phyloP scores from a whole-genome alignment of 2,888 invertebrate species.

The Geotrupes spiniger region DNA sequence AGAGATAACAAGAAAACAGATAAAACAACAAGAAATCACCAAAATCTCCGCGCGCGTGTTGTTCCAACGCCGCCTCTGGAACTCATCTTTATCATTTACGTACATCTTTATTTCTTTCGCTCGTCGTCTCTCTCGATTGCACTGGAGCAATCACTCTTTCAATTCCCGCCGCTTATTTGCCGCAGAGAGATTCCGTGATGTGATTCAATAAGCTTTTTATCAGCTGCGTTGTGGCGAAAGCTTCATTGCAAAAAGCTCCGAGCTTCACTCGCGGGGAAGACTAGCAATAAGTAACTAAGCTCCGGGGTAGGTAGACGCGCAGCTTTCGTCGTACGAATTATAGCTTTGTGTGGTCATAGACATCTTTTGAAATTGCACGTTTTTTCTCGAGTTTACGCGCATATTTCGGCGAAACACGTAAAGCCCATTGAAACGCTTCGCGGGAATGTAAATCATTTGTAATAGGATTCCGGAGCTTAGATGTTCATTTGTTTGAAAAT shows the following conservation, averaged over 20 bases:
- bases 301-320: conserved; percentile 18
- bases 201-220: conserved; percentile 47
- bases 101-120: neutral
- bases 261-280: conserved; percentile 31
- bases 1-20: conserved; percentile 27
- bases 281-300: conserved; percentile 45
- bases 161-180: conserved; percentile 34
- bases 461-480: too few relatives aligned
- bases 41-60: conserved; percentile 16
- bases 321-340: conserved; percentile 3
- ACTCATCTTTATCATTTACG: too few relatives aligned
- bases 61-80: too few relatives aligned
- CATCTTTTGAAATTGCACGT: conserved; percentile 2
- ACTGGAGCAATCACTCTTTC: conserved; percentile 29
- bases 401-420: neutral
- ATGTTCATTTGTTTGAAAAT: too few relatives aligned
- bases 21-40: conserved; percentile 30
- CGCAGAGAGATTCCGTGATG: conserved; percentile 43
- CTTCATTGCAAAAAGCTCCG: conserved; percentile 35
- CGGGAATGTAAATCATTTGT: too few relatives aligned
- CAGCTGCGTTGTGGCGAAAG: conserved; percentile 33
- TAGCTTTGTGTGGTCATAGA: conserved; percentile 6
- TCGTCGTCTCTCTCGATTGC: conserved; percentile 1
- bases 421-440: neutral
- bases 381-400: neutral